Evolutionary conservation across 2,113 vertebrate genomes (phyloP), one percentile per base, ranked within the genome.

Genomic region (Bubo bubo): DNA sequence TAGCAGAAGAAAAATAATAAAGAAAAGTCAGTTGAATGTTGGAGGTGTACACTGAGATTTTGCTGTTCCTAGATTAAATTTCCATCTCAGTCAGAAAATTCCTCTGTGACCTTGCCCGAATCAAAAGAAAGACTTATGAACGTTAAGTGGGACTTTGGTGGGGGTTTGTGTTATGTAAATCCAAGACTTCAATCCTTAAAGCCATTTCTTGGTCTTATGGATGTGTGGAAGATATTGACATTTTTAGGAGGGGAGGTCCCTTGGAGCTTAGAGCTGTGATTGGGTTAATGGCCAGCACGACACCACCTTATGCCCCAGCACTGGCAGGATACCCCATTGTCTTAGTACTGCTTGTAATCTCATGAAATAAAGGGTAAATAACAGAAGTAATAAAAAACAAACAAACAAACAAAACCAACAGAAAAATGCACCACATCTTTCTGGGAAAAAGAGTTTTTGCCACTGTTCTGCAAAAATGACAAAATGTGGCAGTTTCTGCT

Each of bases 21-120:
- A 37, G 16, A 37, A 62, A 86, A 79, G 10, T 70, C 35, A 62
- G 6, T 10, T 73, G 50, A 50, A 21, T 77, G 13, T 26, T 45
- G 10, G 75, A 88, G 30, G 7, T 24, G 5, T 68, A 56, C 6
- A 28, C 9, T 30, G 74, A 95, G 41, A 62, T 74, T 73, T 70
- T 53, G 12, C 2, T 37, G 86, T 52, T 83, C 34, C 12, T 73
- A 12, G 9, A 19, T 41, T 76, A 14, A 37, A 9, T 80, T 84
- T 71, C 21, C 18, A 45, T 32, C 34, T 87, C 30, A 64, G 30
- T 9, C 49, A 58, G 35, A 90, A 60, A 32, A 7, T 60, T 82
- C 39, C 39, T 30, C 45, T 80, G 14, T 0, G 0, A 39, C 3
- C 1, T 66, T 50, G 22, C 49, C 21, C 14, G 58, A 64, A 73